Evolutionary conservation across 2,888 invertebrate genomes (phyloP).

Genomic region (Chorisops tibialis): DNA sequence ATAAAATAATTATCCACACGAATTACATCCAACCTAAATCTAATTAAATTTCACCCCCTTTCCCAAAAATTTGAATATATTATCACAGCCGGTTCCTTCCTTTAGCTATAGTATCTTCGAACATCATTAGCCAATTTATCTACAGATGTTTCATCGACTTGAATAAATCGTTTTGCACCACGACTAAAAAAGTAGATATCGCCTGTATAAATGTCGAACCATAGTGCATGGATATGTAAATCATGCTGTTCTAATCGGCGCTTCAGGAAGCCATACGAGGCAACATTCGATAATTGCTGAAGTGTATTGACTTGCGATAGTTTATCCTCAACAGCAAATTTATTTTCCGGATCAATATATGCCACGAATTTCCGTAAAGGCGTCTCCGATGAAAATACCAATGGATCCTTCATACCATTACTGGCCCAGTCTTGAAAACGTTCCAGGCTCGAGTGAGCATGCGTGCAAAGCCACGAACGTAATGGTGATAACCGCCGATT

Average conservation of each 20-base stretch:
- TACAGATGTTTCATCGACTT: constrained; percentile 79
- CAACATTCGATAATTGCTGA: constrained; percentile 88
- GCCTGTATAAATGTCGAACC: constrained; percentile 97
- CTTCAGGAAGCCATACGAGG: constrained; percentile 87
- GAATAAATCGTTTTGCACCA: constrained; percentile 77
- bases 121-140: constrained; percentile 74
- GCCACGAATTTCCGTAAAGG: constrained; percentile 85
- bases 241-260: constrained; percentile 75
- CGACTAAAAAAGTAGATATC: constrained; percentile 94
- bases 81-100: neutral
- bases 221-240: constrained; percentile 87
- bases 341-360: constrained; percentile 89
- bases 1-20: no score
- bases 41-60: no score
- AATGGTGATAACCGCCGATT: constrained; percentile 82
- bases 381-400: constrained; percentile 83
- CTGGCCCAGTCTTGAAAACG: constrained; percentile 74
- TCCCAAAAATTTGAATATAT: no score
- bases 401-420: constrained; percentile 61
- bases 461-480: constrained; percentile 86
- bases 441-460: constrained; percentile 75
- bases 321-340: constrained; percentile 86
- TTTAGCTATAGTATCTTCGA: constrained; percentile 70
- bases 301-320: constrained; percentile 92
- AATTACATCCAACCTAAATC: no score